Base-by-base conservation (phyloP, 1,140 invertebrate species). In the Oedothorax gibbosus region DNA sequence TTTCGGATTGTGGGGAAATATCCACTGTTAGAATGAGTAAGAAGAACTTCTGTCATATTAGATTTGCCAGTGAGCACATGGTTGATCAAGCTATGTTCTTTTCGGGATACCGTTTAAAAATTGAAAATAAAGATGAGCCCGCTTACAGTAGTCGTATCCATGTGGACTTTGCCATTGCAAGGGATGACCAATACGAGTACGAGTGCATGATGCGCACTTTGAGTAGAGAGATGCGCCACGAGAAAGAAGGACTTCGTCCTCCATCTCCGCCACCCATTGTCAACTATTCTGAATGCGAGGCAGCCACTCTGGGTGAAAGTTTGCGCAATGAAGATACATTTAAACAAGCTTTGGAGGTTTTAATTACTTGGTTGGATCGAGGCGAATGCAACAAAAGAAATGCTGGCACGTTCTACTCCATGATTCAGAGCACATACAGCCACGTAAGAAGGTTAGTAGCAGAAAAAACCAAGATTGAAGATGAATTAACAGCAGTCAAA, bases 1-100 rank as follows among this genome's bases (percentile, higher is more conserved):
- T 98, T 92, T 94, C 96, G 88, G 91, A 93, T 5, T 97, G 96
- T 90, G 97, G 97, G 5, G 94, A 96, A 90, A 98, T 98, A 85
- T 94, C 94, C n/a, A 97, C 95, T 0, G 91, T 98, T 54, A 92
- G 97, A 79, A 92, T 98, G 85, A 97, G 96, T 68, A 98, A 97
- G 89, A 98, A 98, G 89, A 98, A 98, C 90, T 99, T 98, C 90
- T 97, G 96, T 89, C 97, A 98, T 87, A 97, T 99, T 88, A 92
- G 97, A 86, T 99, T 96, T 91, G 94, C 96, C 64, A 92, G 94
- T 87, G 96, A 97, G 89, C 91, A 92, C 12, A 95, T 94, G 89
- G 96, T 98, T 0, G 96, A 98, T 90, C 93, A 94, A 86, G 96
- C 96, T 9, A 94, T 98, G 87, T 95, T 94, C 89, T 91, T 98